Evolutionary conservation across 2,888 invertebrate genomes (phyloP).

Genomic region (Myathropa florea): DNA sequence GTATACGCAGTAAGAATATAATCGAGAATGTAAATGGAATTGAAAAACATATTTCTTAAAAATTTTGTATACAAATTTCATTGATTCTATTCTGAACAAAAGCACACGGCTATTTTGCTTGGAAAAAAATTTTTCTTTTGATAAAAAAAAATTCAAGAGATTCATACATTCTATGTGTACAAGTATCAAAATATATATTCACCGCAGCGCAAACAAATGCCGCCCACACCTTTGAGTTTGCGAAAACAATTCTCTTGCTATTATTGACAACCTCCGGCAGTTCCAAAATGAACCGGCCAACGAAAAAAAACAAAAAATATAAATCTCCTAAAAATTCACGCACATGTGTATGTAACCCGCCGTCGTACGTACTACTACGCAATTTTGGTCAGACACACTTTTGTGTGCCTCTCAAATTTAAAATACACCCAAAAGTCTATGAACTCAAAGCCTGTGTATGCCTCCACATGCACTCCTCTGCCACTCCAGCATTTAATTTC

Average conservation of each 20-base stretch:
- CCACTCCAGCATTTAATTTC: conserved; percentile 32
- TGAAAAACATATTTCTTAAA: no score
- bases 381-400: conserved; percentile 9
- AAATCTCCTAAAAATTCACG: background rate
- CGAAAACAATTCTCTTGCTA: background rate
- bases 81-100: no score
- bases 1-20: no score
- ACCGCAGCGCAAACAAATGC: background rate
- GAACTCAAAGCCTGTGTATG: conserved; percentile 28
- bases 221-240: background rate
- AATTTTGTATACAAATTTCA: no score
- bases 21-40: no score
- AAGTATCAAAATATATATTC: background rate
- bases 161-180: background rate
- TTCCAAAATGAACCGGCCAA: background rate
- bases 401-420: background rate
- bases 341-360: background rate
- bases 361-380: background rate
- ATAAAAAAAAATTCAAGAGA: no score
- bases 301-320: background rate
- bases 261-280: no score
- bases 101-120: no score
- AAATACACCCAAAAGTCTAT: conserved; percentile 30
- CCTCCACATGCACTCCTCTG: background rate
- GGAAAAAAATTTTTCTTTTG: no score